Evolutionary conservation across 2,113 vertebrate genomes (phyloP).

Genomic region (Gadus chalcogrammus): DNA sequence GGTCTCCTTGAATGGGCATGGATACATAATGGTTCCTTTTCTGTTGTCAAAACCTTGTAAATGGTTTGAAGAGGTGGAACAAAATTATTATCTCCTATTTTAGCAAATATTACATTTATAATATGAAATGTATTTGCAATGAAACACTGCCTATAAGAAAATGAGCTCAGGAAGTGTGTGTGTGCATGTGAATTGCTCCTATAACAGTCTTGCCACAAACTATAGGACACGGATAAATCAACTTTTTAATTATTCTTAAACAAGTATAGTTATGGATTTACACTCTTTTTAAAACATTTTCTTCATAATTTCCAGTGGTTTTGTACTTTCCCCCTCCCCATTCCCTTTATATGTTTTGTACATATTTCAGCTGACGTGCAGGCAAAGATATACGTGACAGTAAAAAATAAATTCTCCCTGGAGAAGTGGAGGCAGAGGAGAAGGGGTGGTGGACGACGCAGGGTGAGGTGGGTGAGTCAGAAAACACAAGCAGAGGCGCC

Average conservation of each 20-base stretch:
- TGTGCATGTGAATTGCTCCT: not conserved
- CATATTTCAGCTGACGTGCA: constrained; percentile 72
- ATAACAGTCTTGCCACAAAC: constrained; percentile 26
- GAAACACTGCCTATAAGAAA: no score
- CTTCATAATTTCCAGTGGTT: constrained; percentile 50
- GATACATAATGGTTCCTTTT: no score
- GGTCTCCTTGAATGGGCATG: no score
- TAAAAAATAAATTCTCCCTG: constrained; percentile 68
- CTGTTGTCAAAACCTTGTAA: no score
- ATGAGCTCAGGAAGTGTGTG: not conserved
- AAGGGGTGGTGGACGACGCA: not conserved
- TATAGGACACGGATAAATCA: constrained; percentile 62
- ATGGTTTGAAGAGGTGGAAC: no score
- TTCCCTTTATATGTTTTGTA: constrained; percentile 61
- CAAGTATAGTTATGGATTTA: constrained; percentile 72
- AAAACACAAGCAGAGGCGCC: not conserved
- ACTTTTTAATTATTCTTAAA: constrained; percentile 72
- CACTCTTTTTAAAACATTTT: constrained; percentile 54
- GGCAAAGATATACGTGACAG: constrained; percentile 67
- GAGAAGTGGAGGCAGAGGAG: constrained; percentile 6
- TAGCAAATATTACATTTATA: no score
- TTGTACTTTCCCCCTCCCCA: constrained; percentile 24
- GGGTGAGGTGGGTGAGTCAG: not conserved
- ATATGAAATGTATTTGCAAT: no score
- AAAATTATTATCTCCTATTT: no score